These are phyloP conservation scores for Syngnathus typhle DNA, from an alignment of 2,113 vertebrate genomes.

Conservation along the genomic window DNA sequence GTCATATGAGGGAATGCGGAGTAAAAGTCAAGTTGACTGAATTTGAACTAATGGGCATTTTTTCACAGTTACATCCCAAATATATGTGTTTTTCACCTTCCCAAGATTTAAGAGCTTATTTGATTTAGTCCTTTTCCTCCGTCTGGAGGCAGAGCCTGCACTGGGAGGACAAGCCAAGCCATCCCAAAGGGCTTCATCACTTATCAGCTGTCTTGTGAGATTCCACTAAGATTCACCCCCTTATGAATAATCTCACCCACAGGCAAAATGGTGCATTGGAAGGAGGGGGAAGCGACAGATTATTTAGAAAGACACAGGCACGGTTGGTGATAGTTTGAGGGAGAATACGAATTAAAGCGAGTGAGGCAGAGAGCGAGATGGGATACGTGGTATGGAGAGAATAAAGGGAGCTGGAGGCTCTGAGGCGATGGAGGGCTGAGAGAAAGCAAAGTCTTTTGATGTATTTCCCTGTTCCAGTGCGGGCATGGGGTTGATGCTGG, in stretches of 20 bases:
- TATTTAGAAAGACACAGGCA: constrained; percentile 81
- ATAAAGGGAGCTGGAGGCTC: constrained; percentile 26
- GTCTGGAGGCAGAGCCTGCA: constrained; percentile 39
- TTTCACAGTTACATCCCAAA: constrained; percentile 28
- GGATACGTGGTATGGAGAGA: constrained; percentile 32
- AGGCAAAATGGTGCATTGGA: constrained; percentile 53
- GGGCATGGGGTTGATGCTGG: constrained; percentile 55
- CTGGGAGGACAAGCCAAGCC: constrained; percentile 62
- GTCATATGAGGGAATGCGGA: background rate
- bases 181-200: constrained; percentile 86
- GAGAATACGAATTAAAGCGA: constrained; percentile 22
- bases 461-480: constrained; percentile 79
- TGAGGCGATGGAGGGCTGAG: constrained; percentile 27
- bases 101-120: constrained; percentile 46
- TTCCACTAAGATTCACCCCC: constrained; percentile 85
- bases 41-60: constrained; percentile 2
- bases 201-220: constrained; percentile 95
- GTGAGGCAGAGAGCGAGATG: constrained; percentile 19
- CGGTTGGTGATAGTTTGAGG: constrained; percentile 45
- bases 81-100: constrained; percentile 18
- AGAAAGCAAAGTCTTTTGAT: constrained; percentile 82
- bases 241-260: constrained; percentile 93
- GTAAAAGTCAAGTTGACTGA: constrained; percentile 1
- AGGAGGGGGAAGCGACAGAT: constrained; percentile 79
- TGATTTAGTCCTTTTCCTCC: constrained; percentile 42